These are phyloP conservation scores for Eilema griseolum DNA, from an alignment of 2,888 invertebrate genomes.

Conservation along the genomic window DNA sequence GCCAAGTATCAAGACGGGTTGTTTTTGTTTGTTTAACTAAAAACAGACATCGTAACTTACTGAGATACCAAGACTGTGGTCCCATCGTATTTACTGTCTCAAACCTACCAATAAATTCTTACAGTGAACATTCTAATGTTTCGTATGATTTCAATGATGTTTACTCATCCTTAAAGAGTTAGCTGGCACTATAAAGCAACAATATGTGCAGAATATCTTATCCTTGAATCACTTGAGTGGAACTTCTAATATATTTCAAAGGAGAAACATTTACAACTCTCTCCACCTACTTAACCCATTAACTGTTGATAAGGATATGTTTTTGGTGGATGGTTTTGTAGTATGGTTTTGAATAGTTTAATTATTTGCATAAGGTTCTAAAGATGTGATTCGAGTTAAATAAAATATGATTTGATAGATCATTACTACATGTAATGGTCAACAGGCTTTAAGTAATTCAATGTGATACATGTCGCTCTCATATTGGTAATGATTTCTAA, in stretches of 20 bases:
- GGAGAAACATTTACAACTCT: slow-evolving; percentile 64
- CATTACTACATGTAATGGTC: too few relatives aligned
- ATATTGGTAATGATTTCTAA: too few relatives aligned
- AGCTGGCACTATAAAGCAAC: slow-evolving; percentile 26
- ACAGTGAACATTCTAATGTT: slow-evolving; percentile 7
- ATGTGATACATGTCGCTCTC: too few relatives aligned
- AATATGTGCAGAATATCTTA: slow-evolving; percentile 43
- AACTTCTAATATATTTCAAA: slow-evolving; percentile 71
- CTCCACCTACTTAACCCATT: slow-evolving; percentile 71
- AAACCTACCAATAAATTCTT: background rate
- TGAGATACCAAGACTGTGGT: background rate
- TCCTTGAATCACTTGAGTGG: slow-evolving; percentile 54
- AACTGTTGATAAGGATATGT: slow-evolving; percentile 66
- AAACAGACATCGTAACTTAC: background rate
- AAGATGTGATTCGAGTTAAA: background rate
- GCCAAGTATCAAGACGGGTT: background rate
- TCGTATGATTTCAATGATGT: slow-evolving; percentile 18
- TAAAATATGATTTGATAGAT: background rate
- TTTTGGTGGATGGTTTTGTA: slow-evolving; percentile 53
- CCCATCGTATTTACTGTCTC: background rate
- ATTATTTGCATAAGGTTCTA: background rate
- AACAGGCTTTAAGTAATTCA: too few relatives aligned
- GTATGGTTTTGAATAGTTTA: background rate
- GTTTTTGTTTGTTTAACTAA: background rate
- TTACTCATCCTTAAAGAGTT: slow-evolving; percentile 23